phyloP scores from a whole-genome alignment of 2,113 vertebrate genomes.

The Petroica traversi region DNA sequence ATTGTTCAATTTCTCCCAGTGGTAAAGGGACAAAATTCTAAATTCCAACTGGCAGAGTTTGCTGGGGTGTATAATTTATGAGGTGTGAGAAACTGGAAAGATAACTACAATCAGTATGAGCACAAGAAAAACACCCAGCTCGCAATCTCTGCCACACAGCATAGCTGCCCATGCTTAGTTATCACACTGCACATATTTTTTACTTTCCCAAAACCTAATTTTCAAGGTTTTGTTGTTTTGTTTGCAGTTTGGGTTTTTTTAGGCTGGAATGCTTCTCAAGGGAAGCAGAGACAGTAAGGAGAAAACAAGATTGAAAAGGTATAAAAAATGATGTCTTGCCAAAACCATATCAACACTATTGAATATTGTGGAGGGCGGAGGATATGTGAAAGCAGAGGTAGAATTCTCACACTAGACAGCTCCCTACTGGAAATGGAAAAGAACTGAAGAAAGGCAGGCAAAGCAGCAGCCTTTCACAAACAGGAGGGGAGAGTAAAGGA shows the following conservation, averaged over 20 bases:
- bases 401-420: background rate
- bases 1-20: background rate
- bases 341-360: background rate
- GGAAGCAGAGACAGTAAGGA: background rate
- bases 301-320: background rate
- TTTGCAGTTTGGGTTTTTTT: background rate
- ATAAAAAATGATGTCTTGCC: background rate
- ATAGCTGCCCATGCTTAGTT: background rate
- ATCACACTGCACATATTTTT: conserved; percentile 3
- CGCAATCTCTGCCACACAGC: background rate
- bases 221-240: background rate
- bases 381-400: background rate
- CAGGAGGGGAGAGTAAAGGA: background rate
- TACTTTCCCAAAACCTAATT: background rate
- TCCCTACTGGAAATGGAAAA: background rate
- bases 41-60: background rate
- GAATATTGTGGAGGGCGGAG: background rate
- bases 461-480: background rate
- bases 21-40: background rate
- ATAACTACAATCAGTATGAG: background rate
- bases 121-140: background rate
- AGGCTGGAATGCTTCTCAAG: background rate
- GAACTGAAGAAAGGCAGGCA: background rate
- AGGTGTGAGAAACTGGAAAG: background rate
- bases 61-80: conserved; percentile 14